Conservation (phyloP, 2,113 vertebrate genomes). For the Antigone vipio region DNA sequence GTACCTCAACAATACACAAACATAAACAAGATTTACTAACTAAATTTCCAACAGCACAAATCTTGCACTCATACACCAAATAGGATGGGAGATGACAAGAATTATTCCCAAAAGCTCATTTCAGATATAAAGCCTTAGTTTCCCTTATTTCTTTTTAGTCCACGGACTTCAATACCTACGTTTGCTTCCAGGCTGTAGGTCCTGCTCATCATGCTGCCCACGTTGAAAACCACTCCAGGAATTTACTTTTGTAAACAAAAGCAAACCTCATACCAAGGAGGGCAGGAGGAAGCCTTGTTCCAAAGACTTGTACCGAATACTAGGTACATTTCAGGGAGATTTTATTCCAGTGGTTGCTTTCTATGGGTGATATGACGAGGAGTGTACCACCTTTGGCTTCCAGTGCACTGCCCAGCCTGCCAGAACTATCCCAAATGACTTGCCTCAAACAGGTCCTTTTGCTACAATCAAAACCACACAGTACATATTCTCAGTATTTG, state of each 20-base stretch:
- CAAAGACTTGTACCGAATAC: background rate
- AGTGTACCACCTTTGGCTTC: background rate
- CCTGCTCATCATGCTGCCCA: background rate
- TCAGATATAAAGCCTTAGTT: background rate
- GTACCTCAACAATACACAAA: background rate
- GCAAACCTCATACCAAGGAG: background rate
- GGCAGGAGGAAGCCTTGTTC: background rate
- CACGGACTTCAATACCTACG: background rate
- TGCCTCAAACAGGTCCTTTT: background rate
- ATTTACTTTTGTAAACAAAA: background rate
- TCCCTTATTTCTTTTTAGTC: background rate
- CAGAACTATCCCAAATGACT: background rate
- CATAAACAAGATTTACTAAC: background rate
- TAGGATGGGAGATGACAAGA: background rate
- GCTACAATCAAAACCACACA: background rate
- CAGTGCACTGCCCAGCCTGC: background rate
- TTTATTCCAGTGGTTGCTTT: background rate
- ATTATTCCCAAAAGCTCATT: background rate
- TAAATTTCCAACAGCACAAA: background rate
- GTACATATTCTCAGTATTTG: background rate
- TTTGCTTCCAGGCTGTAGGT: background rate
- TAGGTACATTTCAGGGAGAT: background rate
- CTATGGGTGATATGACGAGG: fast-evolving
- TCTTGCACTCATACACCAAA: background rate
- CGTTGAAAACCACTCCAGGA: background rate